Evolutionary conservation across 2,797 vertebrate genomes (phyloP), one percentile per base, ranked within the genome.

Genomic region (Phylloscopus collybita): DNA sequence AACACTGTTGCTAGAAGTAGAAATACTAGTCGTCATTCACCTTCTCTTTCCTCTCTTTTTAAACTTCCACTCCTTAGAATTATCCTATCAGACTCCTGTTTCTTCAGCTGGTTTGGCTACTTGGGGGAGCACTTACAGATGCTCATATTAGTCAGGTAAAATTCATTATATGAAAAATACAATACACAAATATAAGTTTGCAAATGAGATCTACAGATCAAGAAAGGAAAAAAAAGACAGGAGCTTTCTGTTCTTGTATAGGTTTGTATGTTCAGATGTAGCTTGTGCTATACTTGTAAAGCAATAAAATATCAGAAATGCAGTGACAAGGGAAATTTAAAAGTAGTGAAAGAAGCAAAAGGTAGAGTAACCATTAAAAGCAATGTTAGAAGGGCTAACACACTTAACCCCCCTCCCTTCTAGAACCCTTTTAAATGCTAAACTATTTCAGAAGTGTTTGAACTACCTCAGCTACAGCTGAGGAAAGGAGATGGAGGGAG

Each of bases 331-430:
- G 18, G 12, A 32, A 80, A 70, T 60, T 25, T 30, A 19, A 38
- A 93, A 65, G 21, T 26, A 80, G 26, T 27, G 3, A 20, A 38
- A 71, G 79, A 87, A 67, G 6, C 1, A 3, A 47, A 17, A 61
- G 21, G 4, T 47, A 50, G 18, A 42, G 13, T 5, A 51, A 32
- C 5, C 2, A 3, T 11, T 45, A 60, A 82, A 64, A 44, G 16
- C 11, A 60, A 11, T 20, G 20, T 11, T 30, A 57, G 11, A 76
- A 47, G 4, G 4, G 5, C 20, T 79, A 74, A 61, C 3, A 16
- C 19, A 21, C 3, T 16, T 22, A 40, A 40, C 13, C 13, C 2
- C 0, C 0, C 16, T 2, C 4, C 1, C 1, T 3, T 11, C n/a
- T 2, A 8, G 12, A 80, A 51, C 8, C 7, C 8, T 71, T 8